phyloP scores from a whole-genome alignment of 2,113 vertebrate species.

The Brachionichthys hirsutus region DNA sequence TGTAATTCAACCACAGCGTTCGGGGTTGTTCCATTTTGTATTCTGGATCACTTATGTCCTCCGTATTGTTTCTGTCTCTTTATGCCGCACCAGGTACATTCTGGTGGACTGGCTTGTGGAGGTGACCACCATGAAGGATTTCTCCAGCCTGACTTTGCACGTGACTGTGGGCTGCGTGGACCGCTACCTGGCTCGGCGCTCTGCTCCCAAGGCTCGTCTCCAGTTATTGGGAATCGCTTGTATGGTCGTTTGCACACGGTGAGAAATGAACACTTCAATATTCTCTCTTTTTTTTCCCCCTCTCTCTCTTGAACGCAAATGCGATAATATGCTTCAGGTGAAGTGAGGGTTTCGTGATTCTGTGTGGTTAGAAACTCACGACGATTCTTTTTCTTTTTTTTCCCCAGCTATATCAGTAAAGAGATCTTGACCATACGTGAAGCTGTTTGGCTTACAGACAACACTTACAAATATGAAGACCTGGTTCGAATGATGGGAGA shows the following conservation, averaged over 20 bases:
- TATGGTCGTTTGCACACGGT: constrained; percentile 99
- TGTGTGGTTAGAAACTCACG: background rate
- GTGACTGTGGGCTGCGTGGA: constrained; percentile 93
- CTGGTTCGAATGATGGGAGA: constrained; percentile 98
- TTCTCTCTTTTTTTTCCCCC: background rate
- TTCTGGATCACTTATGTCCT: background rate
- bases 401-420: constrained; percentile 89
- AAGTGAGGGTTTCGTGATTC: background rate
- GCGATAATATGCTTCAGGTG: background rate
- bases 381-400: background rate
- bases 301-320: background rate
- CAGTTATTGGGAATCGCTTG: constrained; percentile 96
- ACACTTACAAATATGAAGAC: constrained; percentile 98
- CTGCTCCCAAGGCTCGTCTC: constrained; percentile 86
- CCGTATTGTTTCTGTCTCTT: background rate
- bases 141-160: constrained; percentile 91
- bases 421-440: constrained; percentile 96
- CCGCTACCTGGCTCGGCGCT: constrained; percentile 85
- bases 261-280: constrained; percentile 29
- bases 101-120: constrained; percentile 97
- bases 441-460: constrained; percentile 98
- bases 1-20: background rate
- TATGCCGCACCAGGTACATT: constrained; percentile 83
- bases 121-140: constrained; percentile 97
- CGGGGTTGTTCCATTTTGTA: no score